Evolutionary conservation across 2,797 vertebrate species (phyloP).

Genomic region (Botia almorhae): DNA sequence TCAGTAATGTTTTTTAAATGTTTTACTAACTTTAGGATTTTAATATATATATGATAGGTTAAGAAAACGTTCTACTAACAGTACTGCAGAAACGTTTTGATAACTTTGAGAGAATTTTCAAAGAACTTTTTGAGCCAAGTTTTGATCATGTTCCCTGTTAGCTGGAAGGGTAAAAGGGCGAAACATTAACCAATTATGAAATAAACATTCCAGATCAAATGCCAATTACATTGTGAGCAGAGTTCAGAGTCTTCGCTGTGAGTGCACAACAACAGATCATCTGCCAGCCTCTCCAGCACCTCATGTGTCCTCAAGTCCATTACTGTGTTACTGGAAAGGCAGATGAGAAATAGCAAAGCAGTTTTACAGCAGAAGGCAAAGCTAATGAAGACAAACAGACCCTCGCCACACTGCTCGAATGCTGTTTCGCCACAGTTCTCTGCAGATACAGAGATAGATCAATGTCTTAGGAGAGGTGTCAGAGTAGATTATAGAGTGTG

Average conservation of each 20-base stretch:
- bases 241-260: not conserved
- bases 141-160: too few species aligned
- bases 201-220: not conserved
- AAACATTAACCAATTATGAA: not conserved
- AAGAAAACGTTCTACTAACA: too few species aligned
- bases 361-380: conserved; percentile 34
- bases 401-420: conserved; percentile 83
- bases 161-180: not conserved
- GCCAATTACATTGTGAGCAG: not conserved
- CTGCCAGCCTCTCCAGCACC: conserved; percentile 16
- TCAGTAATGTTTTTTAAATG: too few species aligned
- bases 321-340: conserved; percentile 19
- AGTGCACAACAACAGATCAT: conserved; percentile 19
- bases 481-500: not conserved
- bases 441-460: conserved; percentile 17
- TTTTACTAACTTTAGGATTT: too few species aligned
- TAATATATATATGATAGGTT: too few species aligned
- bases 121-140: too few species aligned
- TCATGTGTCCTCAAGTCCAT: not conserved
- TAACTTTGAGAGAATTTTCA: too few species aligned
- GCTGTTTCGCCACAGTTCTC: conserved; percentile 82
- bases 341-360: conserved; percentile 34
- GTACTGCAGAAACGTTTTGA: too few species aligned
- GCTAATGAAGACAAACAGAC: conserved; percentile 49
- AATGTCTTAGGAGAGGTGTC: conserved; percentile 1